Percentiles rank a stretch among this genome's conserved stretches.
These are phyloP conservation scores for Napeogenes sylphis DNA, from an alignment of 2,888 invertebrate genomes.

Conservation along the genomic window DNA sequence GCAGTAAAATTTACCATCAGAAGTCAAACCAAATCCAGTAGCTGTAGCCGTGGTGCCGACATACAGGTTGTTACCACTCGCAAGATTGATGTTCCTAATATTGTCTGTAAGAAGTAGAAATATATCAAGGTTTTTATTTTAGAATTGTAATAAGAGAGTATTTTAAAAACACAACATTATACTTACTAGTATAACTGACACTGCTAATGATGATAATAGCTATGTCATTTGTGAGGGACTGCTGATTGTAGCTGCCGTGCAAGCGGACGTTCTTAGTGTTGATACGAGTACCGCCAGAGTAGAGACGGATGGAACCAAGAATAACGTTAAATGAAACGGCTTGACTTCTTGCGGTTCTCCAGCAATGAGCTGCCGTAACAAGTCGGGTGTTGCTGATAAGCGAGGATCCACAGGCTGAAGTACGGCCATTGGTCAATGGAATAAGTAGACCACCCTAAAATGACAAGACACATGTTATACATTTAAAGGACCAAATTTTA, in stretches of 20 bases:
- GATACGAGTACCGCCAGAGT: slow-evolving; percentile 39
- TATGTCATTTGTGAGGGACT: slow-evolving; percentile 19
- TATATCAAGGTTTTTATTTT: not conserved
- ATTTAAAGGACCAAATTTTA: not conserved
- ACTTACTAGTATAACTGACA: slow-evolving; percentile 25
- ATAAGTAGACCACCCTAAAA: slow-evolving; percentile 46
- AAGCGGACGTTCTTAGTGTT: slow-evolving; percentile 32
- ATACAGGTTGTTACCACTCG: slow-evolving; percentile 34
- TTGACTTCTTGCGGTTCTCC: slow-evolving; percentile 39
- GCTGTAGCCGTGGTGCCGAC: slow-evolving; percentile 36
- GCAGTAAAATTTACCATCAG: slow-evolving; percentile 23
- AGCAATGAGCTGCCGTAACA: slow-evolving; percentile 46
- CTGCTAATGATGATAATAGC: slow-evolving; percentile 16
- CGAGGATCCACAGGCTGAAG: slow-evolving; percentile 47
- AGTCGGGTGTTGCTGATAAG: slow-evolving; percentile 42
- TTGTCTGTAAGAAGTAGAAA: slow-evolving; percentile 29
- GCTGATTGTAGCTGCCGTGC: slow-evolving; percentile 36
- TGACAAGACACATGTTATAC: not conserved
- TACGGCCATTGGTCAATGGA: slow-evolving; percentile 33
- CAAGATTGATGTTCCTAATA: slow-evolving; percentile 37
- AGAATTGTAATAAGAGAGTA: not conserved
- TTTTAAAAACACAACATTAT: not conserved
- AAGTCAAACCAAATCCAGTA: slow-evolving; percentile 42
- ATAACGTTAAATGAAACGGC: slow-evolving; percentile 44
- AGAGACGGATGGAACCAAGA: slow-evolving; percentile 39